Percentiles rank a stretch among this genome's conserved stretches.
Conservation (phyloP, 2,888 invertebrate species). For the Luperina nickerlii region DNA sequence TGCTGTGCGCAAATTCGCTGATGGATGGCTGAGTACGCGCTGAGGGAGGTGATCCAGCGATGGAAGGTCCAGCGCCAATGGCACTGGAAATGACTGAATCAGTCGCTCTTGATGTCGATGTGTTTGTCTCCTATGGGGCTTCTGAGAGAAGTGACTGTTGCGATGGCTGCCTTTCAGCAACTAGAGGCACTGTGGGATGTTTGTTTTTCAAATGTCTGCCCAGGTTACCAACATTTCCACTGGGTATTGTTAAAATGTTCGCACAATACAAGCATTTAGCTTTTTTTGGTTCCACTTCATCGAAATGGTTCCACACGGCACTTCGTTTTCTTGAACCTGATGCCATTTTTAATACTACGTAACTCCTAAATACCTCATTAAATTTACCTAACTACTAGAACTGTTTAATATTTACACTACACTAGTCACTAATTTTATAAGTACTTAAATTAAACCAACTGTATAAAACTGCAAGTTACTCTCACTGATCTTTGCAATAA, state of each 20-base stretch:
- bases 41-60: slow-evolving; percentile 20
- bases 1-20: slow-evolving; percentile 18
- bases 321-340: background rate
- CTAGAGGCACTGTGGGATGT: slow-evolving; percentile 3
- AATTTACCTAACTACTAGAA: no score
- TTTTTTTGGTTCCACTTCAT: slow-evolving; percentile 13
- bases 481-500: no score
- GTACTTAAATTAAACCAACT: no score
- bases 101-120: no score
- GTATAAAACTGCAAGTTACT: no score
- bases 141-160: background rate
- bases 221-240: background rate
- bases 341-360: background rate
- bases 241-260: background rate
- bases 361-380: no score
- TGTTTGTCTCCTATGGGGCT: no score
- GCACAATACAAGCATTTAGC: slow-evolving; percentile 12
- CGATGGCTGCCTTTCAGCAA: slow-evolving; percentile 6
- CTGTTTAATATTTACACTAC: no score
- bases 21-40: slow-evolving; percentile 11
- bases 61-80: background rate
- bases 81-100: no score
- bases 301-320: slow-evolving; percentile 5
- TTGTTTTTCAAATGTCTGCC: slow-evolving; percentile 6
- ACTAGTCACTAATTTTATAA: no score